Conservation (phyloP, 2,113 vertebrate genomes). For the Corvus cornix region DNA sequence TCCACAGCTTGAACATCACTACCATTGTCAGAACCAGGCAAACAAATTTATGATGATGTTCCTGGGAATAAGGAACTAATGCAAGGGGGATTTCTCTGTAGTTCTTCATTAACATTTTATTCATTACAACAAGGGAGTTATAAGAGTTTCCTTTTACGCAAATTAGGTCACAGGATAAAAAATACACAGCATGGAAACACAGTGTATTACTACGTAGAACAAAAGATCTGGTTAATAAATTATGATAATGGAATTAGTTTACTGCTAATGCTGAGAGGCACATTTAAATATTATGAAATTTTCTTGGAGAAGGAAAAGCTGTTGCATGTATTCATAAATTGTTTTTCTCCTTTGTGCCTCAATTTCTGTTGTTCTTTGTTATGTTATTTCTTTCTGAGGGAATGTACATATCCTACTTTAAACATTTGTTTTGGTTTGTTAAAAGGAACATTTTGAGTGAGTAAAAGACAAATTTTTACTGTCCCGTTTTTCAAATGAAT, state of each 20-base stretch:
- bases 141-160: slow-evolving; percentile 83
- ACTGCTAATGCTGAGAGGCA: slow-evolving; percentile 67
- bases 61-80: slow-evolving; percentile 79
- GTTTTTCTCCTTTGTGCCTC: slow-evolving; percentile 25
- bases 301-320: slow-evolving; percentile 47
- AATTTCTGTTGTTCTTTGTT: slow-evolving; percentile 27
- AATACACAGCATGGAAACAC: slow-evolving; percentile 75
- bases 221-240: slow-evolving; percentile 84
- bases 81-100: slow-evolving; percentile 79
- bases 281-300: slow-evolving; percentile 73
- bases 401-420: slow-evolving; percentile 24
- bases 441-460: neutral
- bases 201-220: slow-evolving; percentile 76
- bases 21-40: slow-evolving; percentile 78
- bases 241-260: slow-evolving; percentile 78
- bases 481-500: neutral
- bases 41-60: slow-evolving; percentile 83
- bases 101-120: slow-evolving; percentile 85
- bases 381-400: slow-evolving; percentile 19
- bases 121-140: slow-evolving; percentile 79
- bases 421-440: slow-evolving; percentile 44
- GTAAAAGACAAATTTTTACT: neutral
- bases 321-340: slow-evolving; percentile 53
- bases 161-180: slow-evolving; percentile 81
- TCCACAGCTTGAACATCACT: slow-evolving; percentile 68